A percentile compares a stretch with the other conserved stretches of the same genome.
Evolutionary conservation across 2,113 vertebrate species (phyloP).

Genomic region (Columba livia): DNA sequence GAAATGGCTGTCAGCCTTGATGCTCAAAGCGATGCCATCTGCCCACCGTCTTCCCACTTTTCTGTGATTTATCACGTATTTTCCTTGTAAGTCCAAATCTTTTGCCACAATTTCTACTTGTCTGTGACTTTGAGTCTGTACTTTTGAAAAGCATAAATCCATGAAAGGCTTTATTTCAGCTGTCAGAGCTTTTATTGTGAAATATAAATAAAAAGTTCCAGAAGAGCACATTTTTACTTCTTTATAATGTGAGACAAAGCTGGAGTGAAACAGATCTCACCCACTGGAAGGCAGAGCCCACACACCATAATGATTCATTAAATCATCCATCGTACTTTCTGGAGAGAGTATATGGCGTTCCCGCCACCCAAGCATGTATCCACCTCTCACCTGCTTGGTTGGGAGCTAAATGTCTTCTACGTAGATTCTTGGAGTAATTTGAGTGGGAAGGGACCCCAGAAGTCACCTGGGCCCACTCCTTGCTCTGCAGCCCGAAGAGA

Average conservation of each 20-base stretch:
- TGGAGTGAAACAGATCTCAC: conserved; percentile 54
- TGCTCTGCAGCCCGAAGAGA: neutral
- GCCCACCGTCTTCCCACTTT: neutral
- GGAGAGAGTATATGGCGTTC: neutral
- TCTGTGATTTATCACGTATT: neutral
- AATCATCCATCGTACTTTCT: neutral
- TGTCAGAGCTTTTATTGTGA: conserved; percentile 47
- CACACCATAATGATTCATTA: conserved; percentile 43
- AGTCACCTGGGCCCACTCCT: neutral
- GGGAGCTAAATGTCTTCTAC: neutral
- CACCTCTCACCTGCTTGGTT: neutral
- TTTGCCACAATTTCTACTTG: neutral
- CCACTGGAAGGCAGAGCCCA: conserved; percentile 57
- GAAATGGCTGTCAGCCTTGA: neutral
- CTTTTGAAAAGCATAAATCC: conserved; percentile 42
- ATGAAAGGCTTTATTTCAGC: conserved; percentile 8
- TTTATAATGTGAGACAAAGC: conserved; percentile 40
- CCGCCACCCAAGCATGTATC: accelerated
- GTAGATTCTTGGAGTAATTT: neutral
- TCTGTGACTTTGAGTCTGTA: conserved; percentile 13
- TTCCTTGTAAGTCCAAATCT: neutral
- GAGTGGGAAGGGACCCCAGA: neutral
- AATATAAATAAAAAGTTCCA: conserved; percentile 51
- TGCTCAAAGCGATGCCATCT: neutral
- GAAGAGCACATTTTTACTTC: conserved; percentile 13